phyloP scores from a whole-genome alignment of 2,888 invertebrate species.

The Aphodius sticticus region DNA sequence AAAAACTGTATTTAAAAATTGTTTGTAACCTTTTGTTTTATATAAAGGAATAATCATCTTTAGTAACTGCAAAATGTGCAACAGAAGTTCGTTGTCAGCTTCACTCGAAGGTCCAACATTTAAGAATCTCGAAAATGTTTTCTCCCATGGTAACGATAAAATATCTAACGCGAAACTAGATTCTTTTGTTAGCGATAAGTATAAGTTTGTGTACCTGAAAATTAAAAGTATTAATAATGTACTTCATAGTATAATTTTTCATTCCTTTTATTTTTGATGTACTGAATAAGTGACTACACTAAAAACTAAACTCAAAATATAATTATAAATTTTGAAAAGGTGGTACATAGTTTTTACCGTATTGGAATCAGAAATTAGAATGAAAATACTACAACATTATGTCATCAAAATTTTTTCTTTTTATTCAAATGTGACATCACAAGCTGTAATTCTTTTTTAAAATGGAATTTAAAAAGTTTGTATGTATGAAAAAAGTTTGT shows the following conservation, averaged over 20 bases:
- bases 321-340: too few relatives aligned
- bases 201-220: constrained; percentile 61
- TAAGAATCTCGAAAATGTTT: constrained; percentile 68
- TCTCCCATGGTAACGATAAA: constrained; percentile 68
- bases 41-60: constrained; percentile 50
- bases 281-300: too few relatives aligned
- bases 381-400: too few relatives aligned
- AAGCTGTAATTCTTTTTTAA: too few relatives aligned
- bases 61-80: constrained; percentile 58
- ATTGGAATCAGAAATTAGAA: too few relatives aligned
- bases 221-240: constrained; percentile 15
- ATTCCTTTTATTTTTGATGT: neutral
- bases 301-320: too few relatives aligned
- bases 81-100: constrained; percentile 69
- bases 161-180: constrained; percentile 50
- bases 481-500: too few relatives aligned
- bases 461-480: too few relatives aligned
- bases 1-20: neutral
- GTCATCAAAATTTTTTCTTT: too few relatives aligned
- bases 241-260: neutral
- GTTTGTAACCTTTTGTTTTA: constrained; percentile 42
- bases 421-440: too few relatives aligned
- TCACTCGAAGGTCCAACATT: constrained; percentile 70
- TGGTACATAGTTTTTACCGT: too few relatives aligned
- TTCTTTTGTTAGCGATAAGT: constrained; percentile 53